Percentiles rank a stretch among this genome's conserved stretches.
These are phyloP conservation scores for Netelia virgata DNA, from an alignment of 2,888 invertebrate species.

Conservation along the genomic window DNA sequence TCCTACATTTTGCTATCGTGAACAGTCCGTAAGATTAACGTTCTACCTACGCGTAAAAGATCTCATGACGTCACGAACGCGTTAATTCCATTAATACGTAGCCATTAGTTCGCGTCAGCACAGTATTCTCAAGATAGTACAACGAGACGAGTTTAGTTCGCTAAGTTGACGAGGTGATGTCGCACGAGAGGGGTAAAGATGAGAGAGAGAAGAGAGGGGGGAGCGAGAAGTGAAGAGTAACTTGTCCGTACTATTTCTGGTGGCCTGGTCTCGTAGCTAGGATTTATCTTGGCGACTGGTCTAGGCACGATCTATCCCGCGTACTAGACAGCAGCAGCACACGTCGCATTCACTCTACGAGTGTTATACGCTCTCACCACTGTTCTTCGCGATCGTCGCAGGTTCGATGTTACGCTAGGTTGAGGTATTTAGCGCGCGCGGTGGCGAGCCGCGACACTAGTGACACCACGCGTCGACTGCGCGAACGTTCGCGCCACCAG, in stretches of 20 bases:
- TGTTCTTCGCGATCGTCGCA: no score
- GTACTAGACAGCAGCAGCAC: neutral
- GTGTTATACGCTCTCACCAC: neutral
- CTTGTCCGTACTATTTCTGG: constrained; percentile 71
- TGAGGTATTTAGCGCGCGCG: neutral
- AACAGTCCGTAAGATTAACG: no score
- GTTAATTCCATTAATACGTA: neutral
- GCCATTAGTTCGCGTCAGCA: neutral
- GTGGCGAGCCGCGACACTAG: neutral
- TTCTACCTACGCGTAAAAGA: no score
- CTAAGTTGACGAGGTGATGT: constrained; percentile 15
- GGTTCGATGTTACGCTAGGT: neutral
- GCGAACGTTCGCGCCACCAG: no score
- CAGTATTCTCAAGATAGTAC: neutral
- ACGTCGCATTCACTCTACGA: neutral
- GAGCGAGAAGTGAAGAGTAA: constrained; percentile 8
- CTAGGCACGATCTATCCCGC: constrained; percentile 68
- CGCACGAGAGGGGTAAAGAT: neutral
- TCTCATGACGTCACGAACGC: neutral
- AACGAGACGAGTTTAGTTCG: constrained; percentile 5
- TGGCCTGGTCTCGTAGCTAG: constrained; percentile 77
- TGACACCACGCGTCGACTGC: neutral
- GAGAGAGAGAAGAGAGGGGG: neutral
- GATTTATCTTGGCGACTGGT: constrained; percentile 71
- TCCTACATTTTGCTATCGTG: no score